A percentile compares a stretch with the other conserved stretches of the same genome.
These are phyloP conservation scores for Neoarius graeffei DNA, from an alignment of 2,113 vertebrate genomes.

Conservation along the genomic window DNA sequence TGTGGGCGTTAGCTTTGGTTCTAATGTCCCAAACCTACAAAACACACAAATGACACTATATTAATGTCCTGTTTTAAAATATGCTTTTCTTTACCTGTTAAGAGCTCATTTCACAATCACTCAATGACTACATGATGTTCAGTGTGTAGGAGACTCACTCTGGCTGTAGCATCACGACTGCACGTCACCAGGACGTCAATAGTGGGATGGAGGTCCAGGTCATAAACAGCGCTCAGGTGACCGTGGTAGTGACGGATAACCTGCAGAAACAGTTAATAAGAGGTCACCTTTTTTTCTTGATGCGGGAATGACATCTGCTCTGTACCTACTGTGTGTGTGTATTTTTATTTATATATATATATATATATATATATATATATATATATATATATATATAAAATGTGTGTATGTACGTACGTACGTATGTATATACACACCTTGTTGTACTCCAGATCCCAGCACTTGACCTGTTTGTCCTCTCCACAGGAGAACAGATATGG, in stretches of 20 bases:
- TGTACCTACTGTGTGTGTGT: neutral
- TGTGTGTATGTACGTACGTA: no score
- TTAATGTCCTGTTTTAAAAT: neutral
- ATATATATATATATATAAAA: no score
- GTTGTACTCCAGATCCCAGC: constrained; percentile 98
- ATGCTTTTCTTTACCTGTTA: neutral
- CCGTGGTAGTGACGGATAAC: constrained; percentile 98
- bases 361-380: no score
- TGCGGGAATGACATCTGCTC: no score
- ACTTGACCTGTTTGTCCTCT: constrained; percentile 98
- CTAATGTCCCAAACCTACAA: constrained; percentile 95
- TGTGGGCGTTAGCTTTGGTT: constrained; percentile 95
- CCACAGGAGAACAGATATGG: constrained; percentile 97
- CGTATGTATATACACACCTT: constrained; percentile 74
- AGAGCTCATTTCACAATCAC: neutral
- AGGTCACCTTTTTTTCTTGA: neutral
- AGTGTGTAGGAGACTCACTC: constrained; percentile 69
- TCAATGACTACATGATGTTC: neutral
- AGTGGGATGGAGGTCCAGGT: constrained; percentile 91
- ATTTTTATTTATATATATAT: no score
- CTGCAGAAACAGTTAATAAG: constrained; percentile 62
- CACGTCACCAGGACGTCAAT: constrained; percentile 96
- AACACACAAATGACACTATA: neutral
- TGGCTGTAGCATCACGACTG: constrained; percentile 93
- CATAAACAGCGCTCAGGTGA: constrained; percentile 95